Evolutionary conservation across 2,888 invertebrate species (phyloP).

Genomic region (Hypena proboscidalis): DNA sequence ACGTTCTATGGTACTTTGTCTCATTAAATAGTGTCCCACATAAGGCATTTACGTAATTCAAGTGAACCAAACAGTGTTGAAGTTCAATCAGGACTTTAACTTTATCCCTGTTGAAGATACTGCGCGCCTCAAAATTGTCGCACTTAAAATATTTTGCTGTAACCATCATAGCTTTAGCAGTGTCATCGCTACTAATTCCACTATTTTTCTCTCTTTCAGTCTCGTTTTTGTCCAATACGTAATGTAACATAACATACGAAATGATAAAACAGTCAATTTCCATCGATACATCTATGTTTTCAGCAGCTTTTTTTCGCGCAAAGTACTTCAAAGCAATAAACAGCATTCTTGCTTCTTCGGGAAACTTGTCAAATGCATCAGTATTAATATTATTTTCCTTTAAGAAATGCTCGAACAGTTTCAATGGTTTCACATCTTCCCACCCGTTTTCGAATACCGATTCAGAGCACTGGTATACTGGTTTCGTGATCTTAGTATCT

Average conservation of each 20-base stretch:
- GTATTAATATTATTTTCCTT: conserved; percentile 18
- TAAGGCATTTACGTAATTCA: conserved; percentile 51
- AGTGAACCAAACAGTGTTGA: conserved; percentile 44
- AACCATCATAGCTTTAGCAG: neutral
- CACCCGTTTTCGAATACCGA: conserved; percentile 56
- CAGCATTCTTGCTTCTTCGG: conserved; percentile 42
- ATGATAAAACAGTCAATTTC: conserved; percentile 47
- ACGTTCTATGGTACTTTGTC: conserved; percentile 40
- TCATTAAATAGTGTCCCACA: conserved; percentile 45
- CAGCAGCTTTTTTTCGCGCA: conserved; percentile 33
- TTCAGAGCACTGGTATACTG: conserved; percentile 33
- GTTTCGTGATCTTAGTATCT: conserved; percentile 23
- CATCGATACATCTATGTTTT: conserved; percentile 7
- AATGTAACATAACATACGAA: conserved; percentile 42
- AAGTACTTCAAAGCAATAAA: conserved; percentile 50
- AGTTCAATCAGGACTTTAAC: conserved; percentile 43
- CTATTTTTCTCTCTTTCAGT: neutral
- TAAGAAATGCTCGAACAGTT: conserved; percentile 25
- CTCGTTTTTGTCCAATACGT: conserved; percentile 23
- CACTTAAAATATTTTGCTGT: conserved; percentile 26
- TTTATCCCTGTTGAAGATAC: conserved; percentile 29
- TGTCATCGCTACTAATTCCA: neutral
- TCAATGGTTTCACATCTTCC: conserved; percentile 21
- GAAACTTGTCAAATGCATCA: conserved; percentile 29
- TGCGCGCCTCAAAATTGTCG: conserved; percentile 3